These are phyloP conservation scores for Pseudachorutes palmiensis DNA, from an alignment of 1,140 invertebrate genomes.

Conservation along the genomic window DNA sequence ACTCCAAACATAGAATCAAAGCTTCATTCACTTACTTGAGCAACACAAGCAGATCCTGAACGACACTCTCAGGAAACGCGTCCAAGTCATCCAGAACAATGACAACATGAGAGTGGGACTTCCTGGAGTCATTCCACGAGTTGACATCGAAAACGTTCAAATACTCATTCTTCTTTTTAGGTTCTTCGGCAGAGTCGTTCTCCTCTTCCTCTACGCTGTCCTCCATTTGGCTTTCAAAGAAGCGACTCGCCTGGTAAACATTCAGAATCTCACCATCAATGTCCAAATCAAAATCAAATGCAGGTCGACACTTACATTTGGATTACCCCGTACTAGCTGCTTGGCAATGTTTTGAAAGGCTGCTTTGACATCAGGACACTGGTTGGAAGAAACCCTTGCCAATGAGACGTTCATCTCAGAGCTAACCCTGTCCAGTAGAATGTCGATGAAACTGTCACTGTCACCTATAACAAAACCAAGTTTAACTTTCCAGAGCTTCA, in stretches of 20 bases:
- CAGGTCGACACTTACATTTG: not conserved
- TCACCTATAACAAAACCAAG: conserved; percentile 18
- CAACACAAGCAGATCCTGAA: conserved; percentile 21
- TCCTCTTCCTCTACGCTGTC: no score
- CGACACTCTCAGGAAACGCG: conserved; percentile 15
- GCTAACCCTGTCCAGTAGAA: conserved; percentile 9
- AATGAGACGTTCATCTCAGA: not conserved
- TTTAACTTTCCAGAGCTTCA: no score
- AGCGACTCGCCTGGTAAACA: not conserved
- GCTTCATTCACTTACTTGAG: conserved; percentile 28
- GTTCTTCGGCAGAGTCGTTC: not conserved
- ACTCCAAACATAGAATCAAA: conserved; percentile 1
- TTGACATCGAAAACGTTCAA: conserved; percentile 28
- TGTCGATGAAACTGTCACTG: conserved; percentile 16
- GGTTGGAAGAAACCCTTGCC: conserved; percentile 16
- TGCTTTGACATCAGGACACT: conserved; percentile 18
- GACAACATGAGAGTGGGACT: conserved; percentile 5
- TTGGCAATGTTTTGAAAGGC: conserved; percentile 28
- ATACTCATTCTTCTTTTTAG: not conserved
- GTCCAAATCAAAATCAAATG: not conserved
- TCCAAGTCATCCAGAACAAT: conserved; percentile 30
- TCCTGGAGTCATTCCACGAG: conserved; percentile 11
- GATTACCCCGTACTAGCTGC: conserved; percentile 16
- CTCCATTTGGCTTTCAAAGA: not conserved
- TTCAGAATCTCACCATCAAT: not conserved